These are phyloP conservation scores for Mesochorus sp. DNA, from an alignment of 2,888 invertebrate species.

Conservation along the genomic window DNA sequence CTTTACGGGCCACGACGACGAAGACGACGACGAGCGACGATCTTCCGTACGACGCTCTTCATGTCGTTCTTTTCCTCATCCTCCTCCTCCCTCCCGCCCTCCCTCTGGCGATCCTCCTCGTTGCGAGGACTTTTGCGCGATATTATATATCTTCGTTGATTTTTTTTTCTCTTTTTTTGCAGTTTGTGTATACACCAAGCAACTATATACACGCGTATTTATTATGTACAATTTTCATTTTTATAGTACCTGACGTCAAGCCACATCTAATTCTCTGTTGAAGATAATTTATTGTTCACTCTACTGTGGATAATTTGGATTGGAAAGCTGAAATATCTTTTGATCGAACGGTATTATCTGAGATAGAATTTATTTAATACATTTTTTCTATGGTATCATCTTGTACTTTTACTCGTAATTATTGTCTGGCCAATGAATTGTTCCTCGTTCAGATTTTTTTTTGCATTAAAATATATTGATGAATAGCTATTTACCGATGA, in stretches of 20 bases:
- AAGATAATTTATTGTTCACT: neutral
- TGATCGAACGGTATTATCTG: no score
- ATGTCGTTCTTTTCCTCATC: slow-evolving; percentile 21
- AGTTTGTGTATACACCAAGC: neutral
- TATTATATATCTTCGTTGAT: slow-evolving; percentile 41
- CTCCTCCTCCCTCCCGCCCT: slow-evolving; percentile 10
- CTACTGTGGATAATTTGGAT: neutral
- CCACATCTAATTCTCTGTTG: slow-evolving; percentile 1
- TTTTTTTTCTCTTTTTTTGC: no score
- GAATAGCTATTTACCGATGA: neutral
- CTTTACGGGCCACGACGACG: slow-evolving; percentile 73
- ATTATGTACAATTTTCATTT: neutral
- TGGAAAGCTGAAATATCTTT: neutral
- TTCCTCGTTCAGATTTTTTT: neutral
- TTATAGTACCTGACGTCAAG: no score
- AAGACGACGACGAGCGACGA: slow-evolving; percentile 52
- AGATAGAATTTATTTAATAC: no score
- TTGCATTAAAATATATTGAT: neutral
- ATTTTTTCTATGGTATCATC: no score
- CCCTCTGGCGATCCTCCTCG: slow-evolving; percentile 63
- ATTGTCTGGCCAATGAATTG: no score
- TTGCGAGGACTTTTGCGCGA: slow-evolving; percentile 38
- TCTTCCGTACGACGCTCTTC: slow-evolving; percentile 62
- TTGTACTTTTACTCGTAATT: no score
- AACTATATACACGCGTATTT: neutral